Evolutionary conservation across 2,113 vertebrate species (phyloP), one percentile per base, ranked within the genome.

Genomic region (Brevimyrus niger): DNA sequence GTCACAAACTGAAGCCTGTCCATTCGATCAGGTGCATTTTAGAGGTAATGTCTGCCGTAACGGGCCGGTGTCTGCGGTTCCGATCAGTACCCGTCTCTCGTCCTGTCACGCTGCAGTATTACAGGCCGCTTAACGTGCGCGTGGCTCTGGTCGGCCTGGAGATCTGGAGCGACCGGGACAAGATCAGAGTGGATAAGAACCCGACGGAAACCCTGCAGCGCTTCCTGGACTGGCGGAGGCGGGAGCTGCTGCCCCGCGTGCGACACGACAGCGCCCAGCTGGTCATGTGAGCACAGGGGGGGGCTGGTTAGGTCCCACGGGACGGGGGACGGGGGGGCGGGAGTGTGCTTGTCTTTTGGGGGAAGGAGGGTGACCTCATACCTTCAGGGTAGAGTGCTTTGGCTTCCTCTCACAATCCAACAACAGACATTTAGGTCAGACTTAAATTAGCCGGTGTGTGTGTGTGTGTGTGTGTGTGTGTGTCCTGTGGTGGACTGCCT

Each of bases 211-310:
- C 95, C 0, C 95, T 99, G 2, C 94, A 96, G 93, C 95, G 93
- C 90, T 98, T 99, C 93, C 96, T 99, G 92, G 94, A 88, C 19
- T 99, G 98, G 98, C 95, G 98, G 46, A 94, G 0, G 73, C 88
- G 92, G 7, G 95, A 97, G 44, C 93, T 99, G 89, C 94, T 99
- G 88, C 97, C 96, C 0, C 95, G 94, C 4, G 91, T 98, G 42
- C 96, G 94, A 10, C 98, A 99, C 0, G 98, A 99, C 95, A 99
- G 97, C 0, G 97, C 97, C 3, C 98, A 99, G 94, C 97, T 99
- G 7, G 91, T 99, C 90, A 98, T 97, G 98, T 99, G 95, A 95
- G 97, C 87, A 31, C n/a, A 3, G 10, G 23, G 23, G 8, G 4
- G 44, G 48, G 42, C 13, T 73, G 65, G 2, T 44, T 88, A 3